Evolutionary conservation across 2,113 vertebrate genomes (phyloP), one percentile per base, ranked within the genome.

Genomic region (Ardeotis arabs): DNA sequence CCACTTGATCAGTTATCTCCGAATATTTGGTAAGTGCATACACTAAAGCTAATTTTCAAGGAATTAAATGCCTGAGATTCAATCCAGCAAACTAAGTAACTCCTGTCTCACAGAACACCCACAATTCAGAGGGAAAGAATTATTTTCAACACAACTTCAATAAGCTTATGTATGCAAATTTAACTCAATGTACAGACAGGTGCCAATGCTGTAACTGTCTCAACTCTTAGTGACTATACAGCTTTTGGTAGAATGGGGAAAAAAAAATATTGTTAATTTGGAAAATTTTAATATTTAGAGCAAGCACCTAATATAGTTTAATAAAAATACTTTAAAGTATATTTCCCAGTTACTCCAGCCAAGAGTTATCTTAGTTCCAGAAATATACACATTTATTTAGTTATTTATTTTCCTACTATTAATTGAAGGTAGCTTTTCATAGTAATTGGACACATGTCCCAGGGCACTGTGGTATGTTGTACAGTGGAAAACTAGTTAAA

Each of bases 21-120:
- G 9, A 21, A 5, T 60, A 47, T 83, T 77, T 94, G 59, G 17
- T 60, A 89, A 91, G 28, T 74, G 69, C 67, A 82, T 37, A 79
- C 41, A 83, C 62, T 79, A 50, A 95, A 92, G 53, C 67, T 85
- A 55, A 95, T 96, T 81, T 90, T 70, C 87, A 91, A 85, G 74
- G 87, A 85, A 83, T 95, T 89, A 85, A 85, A 89, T 87, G 53
- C 11, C 59, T 87, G 29, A 80, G 39, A 89, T 37, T 60, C 62
- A 58, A 79, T 76, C 35, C 63, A 92, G 63, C 23, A 91, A 91
- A 87, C 1, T 9, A 74, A 92, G 70, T 76, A 92, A 95, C 95
- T 89, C 56, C 59, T 89, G 53, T 59, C 74, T 83, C 60, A 74
- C 18, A 84, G 74, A 91, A 69, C 63, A 87, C 72, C 37, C 81